Evolutionary conservation across 2,113 vertebrate species (phyloP), one percentile per base, ranked within the genome.

Genomic region (Alosa alosa): DNA sequence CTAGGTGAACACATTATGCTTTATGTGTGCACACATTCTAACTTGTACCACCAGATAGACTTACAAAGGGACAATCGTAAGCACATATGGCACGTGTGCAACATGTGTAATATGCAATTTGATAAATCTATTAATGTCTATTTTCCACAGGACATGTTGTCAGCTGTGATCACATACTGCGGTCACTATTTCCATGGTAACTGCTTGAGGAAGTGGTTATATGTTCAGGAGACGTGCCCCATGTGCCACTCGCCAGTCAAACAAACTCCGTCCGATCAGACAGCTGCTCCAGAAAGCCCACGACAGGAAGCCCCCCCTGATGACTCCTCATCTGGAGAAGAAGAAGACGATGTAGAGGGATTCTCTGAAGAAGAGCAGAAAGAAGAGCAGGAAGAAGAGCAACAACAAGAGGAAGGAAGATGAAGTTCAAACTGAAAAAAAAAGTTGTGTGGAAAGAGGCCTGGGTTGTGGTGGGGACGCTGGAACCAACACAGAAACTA

Each of bases 141-240:
- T n/a, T 78, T 1, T 72, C 44, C 45, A 0, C 93, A 97, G 96
- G 96, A 96, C 86, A 97, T 97, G 97, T 92, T 86, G 83, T 90
- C 94, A 1, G 96, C 96, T 0, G 95, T 97, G 15, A 82, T 97
- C 86, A 97, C 96, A 15, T 91, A 92, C 86, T 97, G 97, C 45
- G 90, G 93, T 68, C 97, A 97, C 91, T 94, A 96, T 90, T 97
- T 97, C 92, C 96, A 97, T 1, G 93, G 92, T 0, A 88, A 92
- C 90, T 97, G 97, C 87, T 95, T 97, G n/a, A 94, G 95, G 52
- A 96, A 97, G 91, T 97, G 96, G 96, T 93, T 97, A 20, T 97
- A 97, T 0, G 94, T 97, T 72, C 96, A 96, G 92, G 96, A 96
- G 92, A 95, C 96, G 0, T 97, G 97, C 31, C 97, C 97, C 44